Evolutionary conservation across 2,888 invertebrate genomes (phyloP), one percentile per base, ranked within the genome.

Genomic region (Protonemura montana): DNA sequence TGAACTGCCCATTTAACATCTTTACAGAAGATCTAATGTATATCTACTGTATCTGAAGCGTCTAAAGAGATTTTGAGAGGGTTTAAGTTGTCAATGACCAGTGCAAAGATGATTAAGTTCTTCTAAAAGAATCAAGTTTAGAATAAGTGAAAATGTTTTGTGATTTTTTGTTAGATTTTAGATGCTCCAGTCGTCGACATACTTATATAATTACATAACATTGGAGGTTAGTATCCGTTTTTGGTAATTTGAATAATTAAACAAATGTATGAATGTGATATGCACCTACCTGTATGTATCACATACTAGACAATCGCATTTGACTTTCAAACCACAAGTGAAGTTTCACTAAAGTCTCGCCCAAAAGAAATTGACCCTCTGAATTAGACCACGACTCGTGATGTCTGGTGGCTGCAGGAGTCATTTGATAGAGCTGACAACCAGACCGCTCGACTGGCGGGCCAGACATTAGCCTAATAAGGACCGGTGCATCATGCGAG

Each of bases 401-500:
- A 59, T 21, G 59, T 16, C 10, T 10, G 16, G 21, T 21, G 59
- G 7, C 59, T 59, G 59, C 16, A 16, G 59, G 16, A 59, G 59
- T 10, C 59, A 59, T 59, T 59, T 59, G 59, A 59, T 59, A 13
- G 59, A 13, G 59, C 59, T 59, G 3, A 59, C 59, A 59, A 21
- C 21, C 1, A 1, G 59, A 59, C 13, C 16, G 3, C 59, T 59
- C 59, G 59, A 10, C 59, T 16, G 59, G 7, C 13, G 10, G 35
- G 35, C 35, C 3, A 2, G 59, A 16, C 21, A 59, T 59, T 13
- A 59, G 21, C 59, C 59, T 76, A 76, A 76, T 84, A 84, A 84
- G 84, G 76, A 76, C 84, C 84, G 84, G 84, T 84, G 84, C 84
- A 84, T 27, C 84, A 59, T n/a, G 21, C 35, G 35, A 35, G 35